phyloP scores from a whole-genome alignment of 1,140 invertebrate genomes.

The Musca domestica region DNA sequence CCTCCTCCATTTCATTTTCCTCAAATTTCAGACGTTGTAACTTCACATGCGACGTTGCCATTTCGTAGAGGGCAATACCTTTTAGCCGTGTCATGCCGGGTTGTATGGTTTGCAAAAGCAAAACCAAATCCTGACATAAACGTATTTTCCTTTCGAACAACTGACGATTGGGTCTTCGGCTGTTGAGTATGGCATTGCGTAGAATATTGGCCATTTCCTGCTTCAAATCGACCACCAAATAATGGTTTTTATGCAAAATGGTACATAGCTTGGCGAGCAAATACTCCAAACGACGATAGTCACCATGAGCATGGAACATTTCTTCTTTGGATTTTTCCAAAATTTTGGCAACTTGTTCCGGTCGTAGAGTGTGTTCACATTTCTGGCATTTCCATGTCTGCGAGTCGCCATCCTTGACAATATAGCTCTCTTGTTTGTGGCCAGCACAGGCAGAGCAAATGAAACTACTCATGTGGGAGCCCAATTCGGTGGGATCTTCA shows the following conservation, averaged over 20 bases:
- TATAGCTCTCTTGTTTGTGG: conserved; percentile 32
- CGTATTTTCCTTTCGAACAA: conserved; percentile 63
- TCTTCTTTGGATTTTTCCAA: conserved; percentile 54
- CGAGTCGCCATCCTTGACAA: conserved; percentile 32
- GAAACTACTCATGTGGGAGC: conserved; percentile 67
- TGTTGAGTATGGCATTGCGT: conserved; percentile 57
- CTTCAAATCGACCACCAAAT: conserved; percentile 64
- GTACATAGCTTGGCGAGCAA: conserved; percentile 60
- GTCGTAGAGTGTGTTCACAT: conserved; percentile 34
- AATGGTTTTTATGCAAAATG: conserved; percentile 65
- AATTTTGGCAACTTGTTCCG: conserved; percentile 38
- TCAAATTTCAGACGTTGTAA: conserved; percentile 54
- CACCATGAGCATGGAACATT: conserved; percentile 50
- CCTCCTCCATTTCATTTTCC: conserved; percentile 32
- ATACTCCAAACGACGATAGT: conserved; percentile 56
- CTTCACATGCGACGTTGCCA: conserved; percentile 66
- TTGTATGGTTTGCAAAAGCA: conserved; percentile 65
- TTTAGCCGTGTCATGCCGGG: conserved; percentile 70
- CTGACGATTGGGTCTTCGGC: conserved; percentile 57
- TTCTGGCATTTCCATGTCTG: conserved; percentile 41
- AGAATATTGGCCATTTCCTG: conserved; percentile 64
- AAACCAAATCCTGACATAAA: conserved; percentile 65
- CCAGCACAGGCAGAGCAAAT: conserved; percentile 58
- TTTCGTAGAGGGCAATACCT: conserved; percentile 73
- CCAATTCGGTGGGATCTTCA: conserved; percentile 65